phyloP scores from a whole-genome alignment of 2,888 invertebrate species.

The Papilio elwesi region DNA sequence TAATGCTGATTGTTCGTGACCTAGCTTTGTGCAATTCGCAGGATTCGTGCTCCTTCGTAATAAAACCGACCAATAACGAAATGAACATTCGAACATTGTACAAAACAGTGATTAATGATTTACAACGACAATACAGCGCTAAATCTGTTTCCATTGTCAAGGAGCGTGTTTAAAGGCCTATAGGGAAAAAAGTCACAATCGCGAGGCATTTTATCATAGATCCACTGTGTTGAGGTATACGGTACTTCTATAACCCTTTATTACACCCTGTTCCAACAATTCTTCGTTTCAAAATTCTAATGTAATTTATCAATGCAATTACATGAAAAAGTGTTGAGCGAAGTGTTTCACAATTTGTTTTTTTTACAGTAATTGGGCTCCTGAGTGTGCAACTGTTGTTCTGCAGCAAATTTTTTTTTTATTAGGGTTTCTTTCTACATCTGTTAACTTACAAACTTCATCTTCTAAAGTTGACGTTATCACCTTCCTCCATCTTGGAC shows the following conservation, averaged over 20 bases:
- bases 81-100: slow-evolving; percentile 27
- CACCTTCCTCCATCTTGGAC: neutral
- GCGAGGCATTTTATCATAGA: too few relatives aligned
- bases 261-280: too few relatives aligned
- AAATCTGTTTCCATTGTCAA: slow-evolving; percentile 16
- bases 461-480: slow-evolving; percentile 9
- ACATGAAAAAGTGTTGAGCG: too few relatives aligned
- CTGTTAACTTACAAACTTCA: neutral
- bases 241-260: too few relatives aligned
- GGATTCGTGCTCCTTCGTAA: slow-evolving; percentile 24
- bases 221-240: too few relatives aligned
- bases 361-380: too few relatives aligned
- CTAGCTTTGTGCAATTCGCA: neutral
- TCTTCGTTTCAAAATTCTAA: too few relatives aligned
- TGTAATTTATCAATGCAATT: too few relatives aligned
- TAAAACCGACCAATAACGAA: slow-evolving; percentile 30
- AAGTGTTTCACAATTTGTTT: too few relatives aligned
- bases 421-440: too few relatives aligned
- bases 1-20: neutral
- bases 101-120: slow-evolving; percentile 31
- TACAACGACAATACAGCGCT: slow-evolving; percentile 19
- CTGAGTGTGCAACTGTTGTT: too few relatives aligned
- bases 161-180: slow-evolving; percentile 1
- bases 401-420: too few relatives aligned
- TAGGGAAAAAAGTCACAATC: neutral